These are phyloP conservation scores for Coelogynopora nodosa DNA, from an alignment of 2,888 invertebrate species.

Conservation along the genomic window DNA sequence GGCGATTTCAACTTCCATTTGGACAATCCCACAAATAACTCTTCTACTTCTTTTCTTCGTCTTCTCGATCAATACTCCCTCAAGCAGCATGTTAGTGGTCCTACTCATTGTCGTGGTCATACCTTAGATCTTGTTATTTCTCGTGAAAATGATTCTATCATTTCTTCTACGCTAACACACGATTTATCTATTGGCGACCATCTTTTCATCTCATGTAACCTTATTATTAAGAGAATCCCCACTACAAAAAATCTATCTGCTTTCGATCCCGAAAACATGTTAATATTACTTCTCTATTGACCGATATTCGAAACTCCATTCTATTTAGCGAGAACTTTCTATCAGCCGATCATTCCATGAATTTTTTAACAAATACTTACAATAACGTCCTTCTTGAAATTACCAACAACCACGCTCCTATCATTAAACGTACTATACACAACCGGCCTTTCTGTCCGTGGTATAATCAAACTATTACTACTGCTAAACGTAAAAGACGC, in stretches of 20 bases:
- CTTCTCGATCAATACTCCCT: conserved; percentile 18
- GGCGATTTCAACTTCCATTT: conserved; percentile 1
- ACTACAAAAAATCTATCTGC: not conserved
- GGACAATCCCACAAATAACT: not conserved
- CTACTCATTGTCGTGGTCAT: conserved; percentile 2
- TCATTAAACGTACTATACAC: not conserved
- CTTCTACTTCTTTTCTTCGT: conserved; percentile 23
- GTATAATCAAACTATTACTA: conserved; percentile 2
- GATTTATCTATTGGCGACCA: conserved; percentile 27
- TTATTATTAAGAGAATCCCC: not conserved
- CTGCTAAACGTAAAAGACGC: not conserved
- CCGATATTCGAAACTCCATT: not conserved
- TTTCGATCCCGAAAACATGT: not conserved
- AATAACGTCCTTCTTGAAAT: not conserved
- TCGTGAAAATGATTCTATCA: conserved; percentile 23
- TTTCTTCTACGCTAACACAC: conserved; percentile 14
- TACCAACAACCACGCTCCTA: not conserved
- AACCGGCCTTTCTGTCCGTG: not conserved
- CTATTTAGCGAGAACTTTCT: not conserved
- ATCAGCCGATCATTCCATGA: not conserved
- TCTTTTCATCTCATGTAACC: conserved; percentile 25
- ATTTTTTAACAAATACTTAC: not conserved
- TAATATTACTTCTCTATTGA: not conserved
- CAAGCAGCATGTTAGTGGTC: conserved; percentile 9
- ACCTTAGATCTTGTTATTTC: conserved; percentile 16